Evolutionary conservation across 1,140 invertebrate species (phyloP).

Genomic region (Arion vulgaris): DNA sequence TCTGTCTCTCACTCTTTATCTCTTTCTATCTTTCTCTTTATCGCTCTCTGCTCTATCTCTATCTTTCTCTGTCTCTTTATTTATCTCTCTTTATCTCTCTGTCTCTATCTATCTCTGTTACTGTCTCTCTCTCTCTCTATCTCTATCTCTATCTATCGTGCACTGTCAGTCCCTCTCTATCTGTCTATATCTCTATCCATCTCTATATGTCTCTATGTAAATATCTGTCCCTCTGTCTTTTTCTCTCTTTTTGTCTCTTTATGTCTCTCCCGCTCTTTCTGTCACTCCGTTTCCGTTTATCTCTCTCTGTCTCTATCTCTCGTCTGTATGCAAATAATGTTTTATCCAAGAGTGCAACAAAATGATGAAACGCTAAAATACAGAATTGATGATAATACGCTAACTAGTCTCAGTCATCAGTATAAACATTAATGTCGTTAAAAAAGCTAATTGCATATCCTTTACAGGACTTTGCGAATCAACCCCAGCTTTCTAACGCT

Average conservation of each 20-base stretch:
- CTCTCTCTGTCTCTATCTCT: slow-evolving; percentile 18
- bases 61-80: not conserved
- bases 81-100: not conserved
- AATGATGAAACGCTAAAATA: too few relatives aligned
- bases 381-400: too few relatives aligned
- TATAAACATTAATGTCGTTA: too few relatives aligned
- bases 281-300: not conserved
- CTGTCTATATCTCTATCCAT: not conserved
- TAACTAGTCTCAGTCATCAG: too few relatives aligned
- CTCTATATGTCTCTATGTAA: not conserved
- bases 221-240: not conserved
- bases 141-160: not conserved
- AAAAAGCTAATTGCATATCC: too few relatives aligned
- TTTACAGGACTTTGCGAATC: too few relatives aligned
- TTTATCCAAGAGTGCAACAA: too few relatives aligned
- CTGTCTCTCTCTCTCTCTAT: too few relatives aligned
- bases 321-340: too few relatives aligned
- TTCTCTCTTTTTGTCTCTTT: not conserved
- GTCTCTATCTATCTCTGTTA: not conserved
- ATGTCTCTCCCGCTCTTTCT: slow-evolving; percentile 32
- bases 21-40: not conserved
- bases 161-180: not conserved
- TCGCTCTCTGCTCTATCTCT: not conserved
- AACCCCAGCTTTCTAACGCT: too few relatives aligned
- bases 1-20: slow-evolving; percentile 21